phyloP scores from a whole-genome alignment of 2,797 vertebrate genomes.

The Notolepis coatsorum region DNA sequence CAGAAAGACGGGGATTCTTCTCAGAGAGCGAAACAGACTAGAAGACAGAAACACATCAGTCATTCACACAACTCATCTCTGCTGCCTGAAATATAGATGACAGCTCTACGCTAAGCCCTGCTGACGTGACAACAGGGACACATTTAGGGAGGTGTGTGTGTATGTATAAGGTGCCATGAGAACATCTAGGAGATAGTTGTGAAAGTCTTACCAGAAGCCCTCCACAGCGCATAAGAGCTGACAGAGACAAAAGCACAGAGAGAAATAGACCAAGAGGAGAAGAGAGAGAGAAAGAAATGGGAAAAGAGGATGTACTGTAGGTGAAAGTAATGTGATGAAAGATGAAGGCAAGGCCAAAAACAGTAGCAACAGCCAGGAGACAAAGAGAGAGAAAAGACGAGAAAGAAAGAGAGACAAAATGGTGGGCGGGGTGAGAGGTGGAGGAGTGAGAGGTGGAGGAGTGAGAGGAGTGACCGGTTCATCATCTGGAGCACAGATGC shows the following conservation, averaged over 20 bases:
- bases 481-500: constrained; percentile 35
- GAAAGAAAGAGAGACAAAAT: background rate
- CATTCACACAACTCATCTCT: background rate
- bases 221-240: background rate
- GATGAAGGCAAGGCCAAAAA: background rate
- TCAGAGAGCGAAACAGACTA: background rate
- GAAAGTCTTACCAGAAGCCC: constrained; percentile 8
- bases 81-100: background rate
- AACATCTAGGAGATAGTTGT: background rate
- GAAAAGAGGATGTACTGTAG: no score
- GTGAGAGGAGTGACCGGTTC: constrained; percentile 2
- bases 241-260: background rate
- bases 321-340: background rate
- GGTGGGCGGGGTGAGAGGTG: background rate
- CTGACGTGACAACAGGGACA: background rate
- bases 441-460: no score
- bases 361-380: background rate
- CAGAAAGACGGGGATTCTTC: background rate
- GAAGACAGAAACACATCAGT: background rate
- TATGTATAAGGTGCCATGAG: background rate
- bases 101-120: background rate
- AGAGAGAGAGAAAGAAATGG: background rate
- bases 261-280: no score
- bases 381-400: background rate
- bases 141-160: background rate